Base-by-base conservation (phyloP, 2,888 invertebrate species). In the Pheosia gnoma region DNA sequence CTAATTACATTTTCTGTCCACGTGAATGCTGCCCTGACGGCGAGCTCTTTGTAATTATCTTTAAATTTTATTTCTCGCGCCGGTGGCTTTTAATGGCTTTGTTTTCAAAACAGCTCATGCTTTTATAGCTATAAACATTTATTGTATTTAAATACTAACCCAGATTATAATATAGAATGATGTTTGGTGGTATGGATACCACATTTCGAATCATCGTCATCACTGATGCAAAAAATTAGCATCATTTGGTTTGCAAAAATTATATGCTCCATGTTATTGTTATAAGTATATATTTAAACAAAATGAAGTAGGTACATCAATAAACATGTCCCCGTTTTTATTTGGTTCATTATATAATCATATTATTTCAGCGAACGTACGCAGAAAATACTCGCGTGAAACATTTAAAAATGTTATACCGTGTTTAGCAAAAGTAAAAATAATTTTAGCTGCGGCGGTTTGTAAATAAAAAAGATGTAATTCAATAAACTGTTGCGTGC, bases 401-500 rank as follows among this genome's bases (percentile, higher is more conserved):
- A 53, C 53, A 53, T 53, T 53, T 37, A 38, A 53, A 53, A 37
- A 4, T 53, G 37, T 53, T 53, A 53, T 37, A 37, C 11, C 37
- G 10, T 53, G 53, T 53, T 53, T 37, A 11, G 53, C 37, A 53
- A 53, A 53, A 38, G 53, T 56, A 13, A 25, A 56, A 58, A 62
- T 67, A 62, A 64, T 64, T 63, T 57, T 53, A 51, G 47, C 25
- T 25, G 25, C 45, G 55, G 56, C 43, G 37, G 51, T 61, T 45
- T 59, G 55, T 58, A 64, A 64, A 71, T 60, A 62, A 63, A 69
- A 25, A 66, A 73, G 7, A 53, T 60, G 60, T 66, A 70, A 71
- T 62, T 73, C 64, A 63, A 67, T 73, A 62, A 73, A 63, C 51
- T 52, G 58, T 36, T 54, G 59, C 57, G 62, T 59, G 55, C 13